Evolutionary conservation across 2,113 vertebrate genomes (phyloP), one percentile per base, ranked within the genome.

Genomic region (Tyto alba): DNA sequence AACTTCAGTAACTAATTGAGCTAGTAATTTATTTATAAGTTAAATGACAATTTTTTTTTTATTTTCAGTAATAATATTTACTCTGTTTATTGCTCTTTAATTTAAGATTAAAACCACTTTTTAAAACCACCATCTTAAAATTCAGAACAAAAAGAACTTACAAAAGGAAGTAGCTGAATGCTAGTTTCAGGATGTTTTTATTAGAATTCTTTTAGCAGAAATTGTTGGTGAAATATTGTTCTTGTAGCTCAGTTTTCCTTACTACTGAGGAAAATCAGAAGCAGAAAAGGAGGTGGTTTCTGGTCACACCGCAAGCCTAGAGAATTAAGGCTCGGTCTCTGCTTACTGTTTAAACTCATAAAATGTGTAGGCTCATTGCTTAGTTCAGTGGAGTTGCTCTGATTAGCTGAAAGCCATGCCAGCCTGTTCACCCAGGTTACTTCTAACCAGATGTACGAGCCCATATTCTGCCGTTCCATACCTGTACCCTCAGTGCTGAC

Each of bases 231-330:
- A 96, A 96, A 94, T 95, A 95, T 87, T 96, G 89, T 94, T 95
- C 81, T 95, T 94, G 81, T 95, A 96, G 80, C 71, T 95, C 87
- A 94, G 91, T 95, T 96, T 96, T 96, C 81, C 93, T 91, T 92
- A 96, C 94, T 89, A 59, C 55, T 89, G 88, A 96, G 91, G 89
- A 96, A 95, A 97, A 96, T 95, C 81, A 95, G 94, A 96, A 96
- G 96, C 91, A 94, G 94, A 95, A 95, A 96, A 96, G 59, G 80
- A 94, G 95, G 93, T 94, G 94, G 95, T 95, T 96, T 96, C 66
- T 97, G 96, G 92, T 95, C 94, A 87, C 63, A 97, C 92, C 94
- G 53, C 86, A 96, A 92, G 16, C 34, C 77, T 88, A 30, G 68
- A 68, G 73, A 92, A 85, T 85, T 90, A 91, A 45, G 73, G 69